phyloP scores from a whole-genome alignment of 2,797 vertebrate species.

The Alcedo atthis region DNA sequence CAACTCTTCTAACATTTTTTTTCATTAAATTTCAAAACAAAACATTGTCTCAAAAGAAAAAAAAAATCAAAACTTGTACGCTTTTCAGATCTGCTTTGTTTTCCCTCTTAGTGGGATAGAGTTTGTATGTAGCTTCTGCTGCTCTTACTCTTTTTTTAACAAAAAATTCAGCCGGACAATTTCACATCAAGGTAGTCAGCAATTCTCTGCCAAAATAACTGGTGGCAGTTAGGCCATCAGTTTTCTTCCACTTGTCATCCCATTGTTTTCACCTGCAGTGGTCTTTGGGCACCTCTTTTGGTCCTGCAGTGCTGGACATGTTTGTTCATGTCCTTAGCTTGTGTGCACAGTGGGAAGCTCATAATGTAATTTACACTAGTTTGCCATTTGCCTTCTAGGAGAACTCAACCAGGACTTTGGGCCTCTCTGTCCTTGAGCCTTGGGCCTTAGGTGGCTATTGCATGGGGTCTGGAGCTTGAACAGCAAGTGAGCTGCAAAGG shows the following conservation, averaged over 20 bases:
- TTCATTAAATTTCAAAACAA: neutral
- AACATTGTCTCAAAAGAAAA: neutral
- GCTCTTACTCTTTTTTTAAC: neutral
- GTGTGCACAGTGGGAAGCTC: neutral
- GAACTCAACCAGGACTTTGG: neutral
- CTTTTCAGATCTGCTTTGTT: neutral
- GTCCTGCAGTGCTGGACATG: neutral
- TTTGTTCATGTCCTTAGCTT: neutral
- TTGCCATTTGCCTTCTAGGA: neutral
- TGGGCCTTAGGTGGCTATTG: neutral
- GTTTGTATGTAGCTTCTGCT: neutral
- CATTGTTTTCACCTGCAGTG: neutral
- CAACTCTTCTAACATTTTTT: neutral
- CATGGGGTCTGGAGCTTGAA: neutral
- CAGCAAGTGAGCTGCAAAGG: neutral
- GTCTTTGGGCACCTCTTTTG: neutral
- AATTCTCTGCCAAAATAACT: neutral
- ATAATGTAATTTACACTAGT: fast-evolving
- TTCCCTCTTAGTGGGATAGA: neutral
- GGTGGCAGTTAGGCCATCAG: neutral
- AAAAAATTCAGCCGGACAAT: neutral
- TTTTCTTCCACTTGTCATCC: neutral
- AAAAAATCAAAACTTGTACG: neutral
- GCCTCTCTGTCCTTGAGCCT: neutral
- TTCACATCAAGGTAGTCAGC: neutral